Evolutionary conservation across 2,797 vertebrate genomes (phyloP).

Genomic region (Emys orbicularis): DNA sequence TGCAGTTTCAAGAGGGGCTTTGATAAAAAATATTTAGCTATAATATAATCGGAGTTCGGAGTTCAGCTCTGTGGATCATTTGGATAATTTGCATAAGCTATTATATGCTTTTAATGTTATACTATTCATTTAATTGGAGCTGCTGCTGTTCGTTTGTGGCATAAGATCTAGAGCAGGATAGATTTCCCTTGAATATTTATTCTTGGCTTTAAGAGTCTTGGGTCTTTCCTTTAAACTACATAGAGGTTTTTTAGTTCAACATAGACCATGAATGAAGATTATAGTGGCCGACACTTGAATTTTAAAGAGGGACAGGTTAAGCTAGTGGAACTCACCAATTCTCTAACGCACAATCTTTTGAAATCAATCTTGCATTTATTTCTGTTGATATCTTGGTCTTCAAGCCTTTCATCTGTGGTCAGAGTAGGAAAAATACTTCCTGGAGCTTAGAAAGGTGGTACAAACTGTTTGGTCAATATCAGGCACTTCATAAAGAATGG

Average conservation of each 20-base stretch:
- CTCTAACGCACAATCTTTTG: not conserved
- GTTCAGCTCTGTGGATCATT: constrained; percentile 2
- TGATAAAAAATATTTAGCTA: not conserved
- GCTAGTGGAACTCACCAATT: not conserved
- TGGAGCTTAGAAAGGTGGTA: not conserved
- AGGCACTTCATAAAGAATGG: not conserved
- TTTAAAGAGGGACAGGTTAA: not conserved
- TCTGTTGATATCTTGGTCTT: not conserved
- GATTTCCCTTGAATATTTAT: not conserved
- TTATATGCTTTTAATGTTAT: not conserved
- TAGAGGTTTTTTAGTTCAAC: not conserved
- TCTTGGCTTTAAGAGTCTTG: not conserved
- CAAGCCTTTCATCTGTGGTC: not conserved
- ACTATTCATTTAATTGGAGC: not conserved
- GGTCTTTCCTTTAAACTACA: not conserved
- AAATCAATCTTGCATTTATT: not conserved
- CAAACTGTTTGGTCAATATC: not conserved
- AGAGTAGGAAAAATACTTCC: not conserved
- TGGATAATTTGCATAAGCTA: constrained; percentile 9
- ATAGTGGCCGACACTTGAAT: not conserved
- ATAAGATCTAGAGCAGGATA: not conserved
- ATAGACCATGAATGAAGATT: not conserved
- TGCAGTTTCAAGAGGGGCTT: not conserved
- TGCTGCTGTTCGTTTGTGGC: not conserved
- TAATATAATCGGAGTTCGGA: not conserved